Evolutionary conservation across 2,797 vertebrate species (phyloP), one percentile per base, ranked within the genome.

Genomic region (Sebastes trivittatus): DNA sequence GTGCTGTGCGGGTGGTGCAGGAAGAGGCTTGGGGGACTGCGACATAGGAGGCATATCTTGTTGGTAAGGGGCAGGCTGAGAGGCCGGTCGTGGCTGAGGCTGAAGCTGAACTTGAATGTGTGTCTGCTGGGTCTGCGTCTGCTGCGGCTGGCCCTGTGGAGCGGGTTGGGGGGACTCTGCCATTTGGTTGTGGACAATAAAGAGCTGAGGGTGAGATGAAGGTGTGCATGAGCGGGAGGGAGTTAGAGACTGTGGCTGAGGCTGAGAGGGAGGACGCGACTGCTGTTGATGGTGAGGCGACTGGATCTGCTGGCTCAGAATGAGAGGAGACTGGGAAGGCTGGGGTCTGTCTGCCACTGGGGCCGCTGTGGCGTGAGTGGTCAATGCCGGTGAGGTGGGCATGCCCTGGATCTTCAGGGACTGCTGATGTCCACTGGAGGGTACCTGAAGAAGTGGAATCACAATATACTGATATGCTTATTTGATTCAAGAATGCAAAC

Each of bases 161-260:
- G 89, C 80, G 0, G 94, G 82, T 1, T 96, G 96, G 1, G 97
- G 95, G 36, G 97, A 95, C 4, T 95, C 94, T 0, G 95, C 83
- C 4, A 97, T 93, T 64, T 96, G 97, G 88, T 97, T 98, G 66
- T 97, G 97, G 83, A 98, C 96, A 59, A 98, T 97, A 29, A 96
- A 98, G 34, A 98, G 94, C 3, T 94, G 92, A 1, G 96, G 94
- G 68, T 96, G 90, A 11, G 95, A 95, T 1, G 95, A 96, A 0
- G 97, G 97, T 0, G 97, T 97, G 92, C 96, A 96, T 3, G 97
- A 96, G 59, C 96, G 97, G 18, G 96, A 96, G 32, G 97, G 96
- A 1, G 96, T 96, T 42, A 95, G 95, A 5, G 96, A 93, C 70
- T 96, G 93, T 1, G 96, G 92, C 3, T 96, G 96, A 25, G 96